Base-by-base conservation (phyloP, 1,140 invertebrate species). In the Paracyclopina nana region DNA sequence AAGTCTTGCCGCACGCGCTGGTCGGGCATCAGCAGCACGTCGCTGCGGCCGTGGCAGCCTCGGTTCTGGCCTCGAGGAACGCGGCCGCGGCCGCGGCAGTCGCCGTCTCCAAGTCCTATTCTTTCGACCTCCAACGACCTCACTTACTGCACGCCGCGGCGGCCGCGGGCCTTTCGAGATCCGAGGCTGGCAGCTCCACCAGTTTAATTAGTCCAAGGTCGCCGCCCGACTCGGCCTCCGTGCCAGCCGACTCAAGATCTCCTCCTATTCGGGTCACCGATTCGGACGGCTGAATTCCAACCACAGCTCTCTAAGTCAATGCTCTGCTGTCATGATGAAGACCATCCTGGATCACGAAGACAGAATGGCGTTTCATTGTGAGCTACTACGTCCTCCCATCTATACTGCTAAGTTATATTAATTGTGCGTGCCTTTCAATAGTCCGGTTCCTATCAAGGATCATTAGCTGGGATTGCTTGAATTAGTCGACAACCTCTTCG, bases 221-320 rank as follows among this genome's bases (percentile, higher is more conserved):
- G 8, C 14, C 9, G 24, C 24, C 40, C 20, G 8, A n/a, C 9
- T 6, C 40, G 20, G 8, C n/a, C 14, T 42, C 40, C 8, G 40
- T 18, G 14, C 30, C n/a, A 9, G 40, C n/a, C n/a, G 40, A 42
- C 28, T 9, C 11, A 48, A 12, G 20, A 14, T 48, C 45, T 2
- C 42, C 45, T 4, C 45, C 22, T 9, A 48, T 48, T 31, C 22
- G 45, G 3, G 45, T 48, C 24, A 48, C 45, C 6, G 45, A 48
- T 28, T 48, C 45, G 12, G 45, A 48, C 28, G 45, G 45, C 16
- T 48, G 16, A 30, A 48, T 4, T 38, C 9, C 14, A n/a, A 3
- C 34, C 14, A 3, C 34, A 5, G 34, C n/a, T 38, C 34, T 38
- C 34, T n/a, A n/a, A n/a, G n/a, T n/a, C n/a, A n/a, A n/a, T n/a